Conservation (phyloP, 2,888 invertebrate species). For the Halictus quadricinctus region DNA sequence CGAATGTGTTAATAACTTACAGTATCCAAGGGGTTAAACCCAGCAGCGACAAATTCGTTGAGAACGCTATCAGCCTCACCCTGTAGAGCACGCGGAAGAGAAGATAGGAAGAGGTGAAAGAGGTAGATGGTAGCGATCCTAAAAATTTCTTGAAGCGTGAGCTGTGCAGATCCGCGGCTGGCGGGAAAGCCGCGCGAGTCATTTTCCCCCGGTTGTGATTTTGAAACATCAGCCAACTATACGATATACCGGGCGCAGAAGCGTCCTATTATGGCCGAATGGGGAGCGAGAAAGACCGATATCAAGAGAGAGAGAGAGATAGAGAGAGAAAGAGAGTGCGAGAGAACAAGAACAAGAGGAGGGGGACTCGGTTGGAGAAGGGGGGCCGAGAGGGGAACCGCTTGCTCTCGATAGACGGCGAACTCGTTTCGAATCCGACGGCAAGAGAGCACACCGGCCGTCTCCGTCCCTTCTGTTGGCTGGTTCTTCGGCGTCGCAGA, state of each 20-base stretch:
- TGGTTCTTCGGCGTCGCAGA: slow-evolving; percentile 55
- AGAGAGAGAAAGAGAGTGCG: not conserved
- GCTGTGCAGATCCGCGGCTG: slow-evolving; percentile 23
- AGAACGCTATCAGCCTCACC: not conserved
- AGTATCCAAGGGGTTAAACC: no score
- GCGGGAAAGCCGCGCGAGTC: slow-evolving; percentile 35
- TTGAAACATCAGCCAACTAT: slow-evolving; percentile 50
- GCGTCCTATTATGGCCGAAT: slow-evolving; percentile 49
- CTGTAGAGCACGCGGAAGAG: not conserved
- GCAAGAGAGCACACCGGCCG: slow-evolving; percentile 35
- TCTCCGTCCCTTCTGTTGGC: slow-evolving; percentile 52
- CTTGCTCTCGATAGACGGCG: slow-evolving; percentile 45
- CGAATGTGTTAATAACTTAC: not conserved
- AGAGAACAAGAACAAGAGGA: not conserved
- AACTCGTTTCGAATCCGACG: slow-evolving; percentile 54
- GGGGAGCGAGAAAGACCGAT: slow-evolving; percentile 24
- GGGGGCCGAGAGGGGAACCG: not conserved
- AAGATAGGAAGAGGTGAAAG: not conserved
- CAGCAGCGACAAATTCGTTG: not conserved
- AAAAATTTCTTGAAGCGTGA: slow-evolving; percentile 41
- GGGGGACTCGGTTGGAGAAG: not conserved
- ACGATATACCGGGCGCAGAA: slow-evolving; percentile 34
- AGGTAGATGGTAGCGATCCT: not conserved
- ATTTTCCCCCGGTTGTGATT: slow-evolving; percentile 54
- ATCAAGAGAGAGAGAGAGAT: not conserved